phyloP scores from a whole-genome alignment of 2,888 invertebrate genomes.

The Allacma fusca region DNA sequence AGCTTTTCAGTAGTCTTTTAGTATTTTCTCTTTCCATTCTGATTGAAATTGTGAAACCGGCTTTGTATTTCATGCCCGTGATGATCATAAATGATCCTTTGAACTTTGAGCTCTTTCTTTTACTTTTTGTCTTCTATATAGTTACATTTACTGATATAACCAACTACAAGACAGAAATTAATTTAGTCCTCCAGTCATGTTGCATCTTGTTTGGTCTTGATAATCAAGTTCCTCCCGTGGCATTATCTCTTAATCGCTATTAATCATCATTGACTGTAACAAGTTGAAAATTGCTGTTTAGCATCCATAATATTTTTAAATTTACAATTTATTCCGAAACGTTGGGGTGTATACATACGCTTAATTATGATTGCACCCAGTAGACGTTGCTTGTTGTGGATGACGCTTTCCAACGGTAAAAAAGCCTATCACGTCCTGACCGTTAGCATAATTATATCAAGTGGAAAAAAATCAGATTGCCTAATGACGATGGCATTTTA shows the following conservation, averaged over 20 bases:
- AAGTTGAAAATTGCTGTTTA: constrained; percentile 16
- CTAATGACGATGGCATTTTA: background rate
- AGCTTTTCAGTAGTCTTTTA: background rate
- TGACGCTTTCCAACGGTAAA: background rate
- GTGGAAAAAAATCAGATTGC: constrained; percentile 1
- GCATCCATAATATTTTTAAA: constrained; percentile 9
- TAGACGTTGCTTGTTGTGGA: background rate
- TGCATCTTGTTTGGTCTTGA: background rate
- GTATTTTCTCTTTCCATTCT: background rate
- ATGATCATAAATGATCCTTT: too few species aligned
- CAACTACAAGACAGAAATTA: background rate
- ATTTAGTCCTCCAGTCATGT: background rate
- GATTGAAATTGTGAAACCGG: background rate
- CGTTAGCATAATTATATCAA: constrained; percentile 9
- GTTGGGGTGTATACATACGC: background rate
- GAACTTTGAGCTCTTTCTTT: too few species aligned
- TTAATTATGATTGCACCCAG: background rate
- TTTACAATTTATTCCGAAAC: background rate
- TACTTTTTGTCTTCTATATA: too few species aligned
- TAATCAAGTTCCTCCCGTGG: background rate
- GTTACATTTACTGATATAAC: too few species aligned
- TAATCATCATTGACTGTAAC: constrained; percentile 10
- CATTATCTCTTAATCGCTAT: background rate
- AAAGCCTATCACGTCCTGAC: background rate
- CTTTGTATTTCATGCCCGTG: too few species aligned